Percentiles rank a stretch among this genome's conserved stretches.
phyloP scores from a whole-genome alignment of 23 tunicate species.

The Phallusia fumigata region DNA sequence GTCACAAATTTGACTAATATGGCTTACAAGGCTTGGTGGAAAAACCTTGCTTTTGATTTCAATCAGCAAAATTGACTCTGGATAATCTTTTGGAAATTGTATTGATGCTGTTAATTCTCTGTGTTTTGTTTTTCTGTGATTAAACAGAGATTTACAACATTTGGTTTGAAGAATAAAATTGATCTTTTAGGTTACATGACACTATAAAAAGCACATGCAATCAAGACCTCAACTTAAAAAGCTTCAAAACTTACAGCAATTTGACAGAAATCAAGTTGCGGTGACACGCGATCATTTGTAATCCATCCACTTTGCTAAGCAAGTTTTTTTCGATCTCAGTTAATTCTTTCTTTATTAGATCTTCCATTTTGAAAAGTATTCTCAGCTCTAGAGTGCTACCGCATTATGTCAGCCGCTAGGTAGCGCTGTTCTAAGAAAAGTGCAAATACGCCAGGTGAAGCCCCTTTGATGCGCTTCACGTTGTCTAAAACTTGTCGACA shows the following conservation, averaged over 20 bases:
- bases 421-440: too few species aligned
- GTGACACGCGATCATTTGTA: constrained; percentile 68
- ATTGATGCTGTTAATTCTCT: constrained; percentile 73
- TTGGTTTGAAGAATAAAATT: too few species aligned
- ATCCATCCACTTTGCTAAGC: constrained; percentile 27
- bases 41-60: constrained; percentile 90
- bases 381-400: too few species aligned
- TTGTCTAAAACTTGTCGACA: too few species aligned
- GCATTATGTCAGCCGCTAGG: too few species aligned
- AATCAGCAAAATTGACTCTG: constrained; percentile 49
- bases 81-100: constrained; percentile 79
- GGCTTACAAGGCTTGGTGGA: constrained; percentile 57
- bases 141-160: neutral
- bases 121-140: constrained; percentile 64
- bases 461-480: too few species aligned
- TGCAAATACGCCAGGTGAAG: too few species aligned
- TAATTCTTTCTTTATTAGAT: constrained; percentile 47
- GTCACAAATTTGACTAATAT: constrained; percentile 60
- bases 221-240: neutral
- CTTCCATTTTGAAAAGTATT: neutral
- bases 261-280: constrained; percentile 52
- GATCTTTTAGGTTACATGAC: too few species aligned
- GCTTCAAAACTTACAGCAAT: constrained; percentile 43
- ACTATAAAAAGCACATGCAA: neutral
- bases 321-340: constrained; percentile 37